phyloP scores from a whole-genome alignment of 2,888 invertebrate species.

The Ellobium chinense region DNA sequence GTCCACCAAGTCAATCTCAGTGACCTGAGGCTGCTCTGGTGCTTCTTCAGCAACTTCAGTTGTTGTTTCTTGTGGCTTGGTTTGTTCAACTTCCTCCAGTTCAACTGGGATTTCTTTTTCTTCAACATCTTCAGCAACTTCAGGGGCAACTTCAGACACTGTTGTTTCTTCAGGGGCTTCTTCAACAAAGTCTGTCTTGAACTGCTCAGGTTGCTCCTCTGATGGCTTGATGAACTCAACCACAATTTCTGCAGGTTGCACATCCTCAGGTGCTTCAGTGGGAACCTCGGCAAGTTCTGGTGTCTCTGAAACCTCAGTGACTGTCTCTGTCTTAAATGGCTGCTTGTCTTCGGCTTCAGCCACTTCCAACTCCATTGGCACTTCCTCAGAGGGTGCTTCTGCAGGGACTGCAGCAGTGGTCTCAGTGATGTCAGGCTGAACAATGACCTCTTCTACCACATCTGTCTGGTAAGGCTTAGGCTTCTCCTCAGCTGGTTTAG shows the following conservation, averaged over 20 bases:
- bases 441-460: slow-evolving; percentile 34
- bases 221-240: slow-evolving; percentile 39
- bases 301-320: slow-evolving; percentile 32
- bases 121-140: slow-evolving; percentile 34
- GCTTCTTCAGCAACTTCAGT: slow-evolving; percentile 38
- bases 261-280: slow-evolving; percentile 31
- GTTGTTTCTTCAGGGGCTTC: slow-evolving; percentile 47
- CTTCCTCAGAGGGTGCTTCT: slow-evolving; percentile 48
- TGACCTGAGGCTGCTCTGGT: slow-evolving; percentile 41
- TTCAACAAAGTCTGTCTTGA: slow-evolving; percentile 49
- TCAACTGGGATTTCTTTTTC: slow-evolving; percentile 47
- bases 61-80: slow-evolving; percentile 42
- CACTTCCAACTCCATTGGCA: slow-evolving; percentile 44
- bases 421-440: slow-evolving; percentile 29
- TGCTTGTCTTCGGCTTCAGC: slow-evolving; percentile 28
- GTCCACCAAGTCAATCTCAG: slow-evolving; percentile 42
- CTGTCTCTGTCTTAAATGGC: slow-evolving; percentile 46
- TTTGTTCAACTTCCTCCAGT: slow-evolving; percentile 1
- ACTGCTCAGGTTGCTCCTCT: slow-evolving; percentile 53
- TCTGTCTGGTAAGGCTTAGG: slow-evolving; percentile 35
- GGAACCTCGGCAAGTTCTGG: slow-evolving; percentile 39
- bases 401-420: slow-evolving; percentile 13
- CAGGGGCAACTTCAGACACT: slow-evolving; percentile 34
- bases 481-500: slow-evolving; percentile 29
- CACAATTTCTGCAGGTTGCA: slow-evolving; percentile 31